phyloP scores from a whole-genome alignment of 2,113 vertebrate genomes.

The Phylloscopus whistleri region DNA sequence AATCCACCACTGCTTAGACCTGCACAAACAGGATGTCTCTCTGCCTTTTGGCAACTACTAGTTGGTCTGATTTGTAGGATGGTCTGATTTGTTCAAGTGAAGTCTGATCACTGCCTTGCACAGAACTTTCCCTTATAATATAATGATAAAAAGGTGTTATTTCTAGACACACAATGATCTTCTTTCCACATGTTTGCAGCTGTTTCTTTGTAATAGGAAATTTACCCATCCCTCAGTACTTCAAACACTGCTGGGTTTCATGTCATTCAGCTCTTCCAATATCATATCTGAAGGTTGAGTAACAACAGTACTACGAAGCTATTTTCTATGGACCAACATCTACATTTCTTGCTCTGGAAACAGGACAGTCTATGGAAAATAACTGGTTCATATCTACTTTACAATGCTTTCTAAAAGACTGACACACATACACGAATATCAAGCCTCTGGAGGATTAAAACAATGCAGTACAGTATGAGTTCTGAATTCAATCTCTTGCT shows the following conservation, averaged over 20 bases:
- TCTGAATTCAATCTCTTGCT: neutral
- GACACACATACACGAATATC: neutral
- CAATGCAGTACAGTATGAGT: neutral
- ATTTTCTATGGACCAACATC: neutral
- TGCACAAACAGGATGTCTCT: neutral
- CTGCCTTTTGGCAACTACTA: neutral
- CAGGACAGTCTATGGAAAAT: neutral
- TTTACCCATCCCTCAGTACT: neutral
- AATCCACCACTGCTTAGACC: neutral
- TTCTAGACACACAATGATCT: neutral
- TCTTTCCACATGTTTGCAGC: neutral
- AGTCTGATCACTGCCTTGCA: neutral
- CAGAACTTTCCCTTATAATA: neutral
- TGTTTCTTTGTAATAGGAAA: neutral
- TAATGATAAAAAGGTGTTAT: neutral
- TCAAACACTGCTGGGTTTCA: neutral
- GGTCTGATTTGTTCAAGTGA: neutral
- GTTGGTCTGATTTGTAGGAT: neutral
- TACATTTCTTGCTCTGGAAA: neutral
- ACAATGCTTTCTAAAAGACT: neutral
- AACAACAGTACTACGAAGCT: neutral
- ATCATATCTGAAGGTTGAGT: neutral
- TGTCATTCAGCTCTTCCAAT: neutral
- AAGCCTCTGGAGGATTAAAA: neutral
- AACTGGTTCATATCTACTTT: neutral